These are phyloP conservation scores for Gastrophryne carolinensis DNA, from an alignment of 2,797 vertebrate genomes.

Conservation along the genomic window DNA sequence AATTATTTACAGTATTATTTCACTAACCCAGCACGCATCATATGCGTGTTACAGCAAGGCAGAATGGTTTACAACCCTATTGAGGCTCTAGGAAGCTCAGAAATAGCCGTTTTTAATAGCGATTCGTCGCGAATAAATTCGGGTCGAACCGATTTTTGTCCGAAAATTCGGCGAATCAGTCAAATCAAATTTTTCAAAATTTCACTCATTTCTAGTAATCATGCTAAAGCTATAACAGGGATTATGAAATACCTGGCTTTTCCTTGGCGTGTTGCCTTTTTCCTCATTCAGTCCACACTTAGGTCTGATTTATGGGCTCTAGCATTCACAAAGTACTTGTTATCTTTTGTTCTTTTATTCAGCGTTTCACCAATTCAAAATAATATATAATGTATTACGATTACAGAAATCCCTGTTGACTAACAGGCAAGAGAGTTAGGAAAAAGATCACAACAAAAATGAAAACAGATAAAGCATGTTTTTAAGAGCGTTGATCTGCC, in stretches of 20 bases:
- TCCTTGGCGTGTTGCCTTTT: slow-evolving; percentile 13
- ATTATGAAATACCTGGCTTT: not conserved
- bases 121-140: too few relatives aligned
- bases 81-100: too few relatives aligned
- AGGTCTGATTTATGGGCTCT: slow-evolving; percentile 27
- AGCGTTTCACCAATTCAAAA: slow-evolving; percentile 48
- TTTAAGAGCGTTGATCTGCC: slow-evolving; percentile 38
- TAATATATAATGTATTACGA: slow-evolving; percentile 48
- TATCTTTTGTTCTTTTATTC: slow-evolving; percentile 52
- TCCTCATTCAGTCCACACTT: slow-evolving; percentile 8
- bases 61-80: too few relatives aligned
- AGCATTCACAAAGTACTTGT: slow-evolving; percentile 40
- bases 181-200: too few relatives aligned
- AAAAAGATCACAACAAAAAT: slow-evolving; percentile 38
- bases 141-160: too few relatives aligned
- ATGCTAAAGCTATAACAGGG: slow-evolving; percentile 40
- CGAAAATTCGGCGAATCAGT: too few relatives aligned
- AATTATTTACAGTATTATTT: too few relatives aligned
- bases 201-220: too few relatives aligned
- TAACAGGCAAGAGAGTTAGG: slow-evolving; percentile 37
- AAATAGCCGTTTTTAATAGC: too few relatives aligned
- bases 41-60: too few relatives aligned
- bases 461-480: slow-evolving; percentile 40
- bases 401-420: slow-evolving; percentile 39
- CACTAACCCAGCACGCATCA: too few relatives aligned